Conservation (phyloP, 2,797 vertebrate species). For the Bothrops alternatus region DNA sequence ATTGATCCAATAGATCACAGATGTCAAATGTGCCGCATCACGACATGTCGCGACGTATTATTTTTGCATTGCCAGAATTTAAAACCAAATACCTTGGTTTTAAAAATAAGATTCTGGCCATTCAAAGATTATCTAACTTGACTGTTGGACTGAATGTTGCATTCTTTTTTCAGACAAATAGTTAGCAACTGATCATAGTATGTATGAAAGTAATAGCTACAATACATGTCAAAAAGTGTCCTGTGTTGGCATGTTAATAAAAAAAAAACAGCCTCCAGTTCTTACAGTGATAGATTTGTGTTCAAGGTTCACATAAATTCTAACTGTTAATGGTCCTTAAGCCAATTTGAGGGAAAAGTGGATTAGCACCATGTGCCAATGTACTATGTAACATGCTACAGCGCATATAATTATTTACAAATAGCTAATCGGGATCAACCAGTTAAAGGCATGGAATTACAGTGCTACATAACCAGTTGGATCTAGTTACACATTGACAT, state of each 20-base stretch:
- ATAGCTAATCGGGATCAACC: not conserved
- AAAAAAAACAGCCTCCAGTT: conserved; percentile 37
- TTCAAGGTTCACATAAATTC: not conserved
- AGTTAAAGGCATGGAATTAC: not conserved
- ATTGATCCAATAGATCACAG: not conserved
- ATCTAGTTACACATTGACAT: not conserved
- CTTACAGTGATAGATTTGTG: conserved; percentile 33
- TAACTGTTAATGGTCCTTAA: not conserved
- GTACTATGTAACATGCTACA: not conserved
- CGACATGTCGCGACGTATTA: too few relatives aligned
- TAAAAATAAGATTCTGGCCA: conserved; percentile 35
- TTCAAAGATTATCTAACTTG: conserved; percentile 4
- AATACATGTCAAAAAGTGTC: conserved; percentile 9
- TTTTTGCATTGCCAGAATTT: too few relatives aligned
- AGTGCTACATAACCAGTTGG: not conserved
- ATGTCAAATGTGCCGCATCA: too few relatives aligned
- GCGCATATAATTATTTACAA: not conserved
- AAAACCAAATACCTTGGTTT: conserved; percentile 14
- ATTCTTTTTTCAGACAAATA: conserved; percentile 27
- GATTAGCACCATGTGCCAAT: not conserved
- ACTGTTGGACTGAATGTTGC: not conserved
- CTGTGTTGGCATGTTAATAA: not conserved
- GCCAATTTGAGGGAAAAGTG: not conserved
- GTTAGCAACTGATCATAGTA: not conserved
- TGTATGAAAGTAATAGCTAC: conserved; percentile 32